Evolutionary conservation across 1,140 invertebrate genomes (phyloP), one percentile per base, ranked within the genome.

Genomic region (Drosophila kurseongensis): DNA sequence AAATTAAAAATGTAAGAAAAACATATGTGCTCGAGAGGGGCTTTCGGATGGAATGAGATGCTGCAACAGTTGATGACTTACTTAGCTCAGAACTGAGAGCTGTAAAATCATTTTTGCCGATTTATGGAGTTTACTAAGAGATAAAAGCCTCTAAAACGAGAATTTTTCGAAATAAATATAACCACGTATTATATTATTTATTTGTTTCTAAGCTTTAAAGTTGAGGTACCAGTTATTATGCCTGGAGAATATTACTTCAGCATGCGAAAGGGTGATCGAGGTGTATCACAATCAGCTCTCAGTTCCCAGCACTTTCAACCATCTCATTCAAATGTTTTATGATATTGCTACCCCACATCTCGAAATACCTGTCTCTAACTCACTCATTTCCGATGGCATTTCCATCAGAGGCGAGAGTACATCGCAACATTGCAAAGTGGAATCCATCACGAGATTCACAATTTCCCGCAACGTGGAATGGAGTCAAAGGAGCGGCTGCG

Each of bases 1-100:
- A 83, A 83, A 83, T 83, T 78, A 78, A 78, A 83, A 82, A 83
- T 75, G 69, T 51, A 71, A 10, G 36, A 45, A 65, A 65, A 69
- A 57, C 51, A 82, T 60, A 75, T 69, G 48, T 27, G 58, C 36
- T 48, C 6, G 23, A 8, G 13, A 29, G 47, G 1, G 18, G 18
- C 0, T 23, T 23, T 3, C 18, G 47, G 27, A 29, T 32, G 23
- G 14, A 8, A 10, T 36, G 57, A 27, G 38, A 18, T 16, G 27
- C 12, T 38, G 41, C 51, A 65, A 29, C 42, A 47, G 32, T 65
- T 57, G 44, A 58, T 40, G 54, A 38, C 23, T 23, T 4, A 23
- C 23, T 23, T 4, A 23, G 23, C 0, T 0, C 23, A 23, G 23
- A 23, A 23, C 23, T 1, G 23, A 23, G 23, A 23, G 23, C 23